phyloP scores from a whole-genome alignment of 2,113 vertebrate species.

The Haliaeetus leucogaster region DNA sequence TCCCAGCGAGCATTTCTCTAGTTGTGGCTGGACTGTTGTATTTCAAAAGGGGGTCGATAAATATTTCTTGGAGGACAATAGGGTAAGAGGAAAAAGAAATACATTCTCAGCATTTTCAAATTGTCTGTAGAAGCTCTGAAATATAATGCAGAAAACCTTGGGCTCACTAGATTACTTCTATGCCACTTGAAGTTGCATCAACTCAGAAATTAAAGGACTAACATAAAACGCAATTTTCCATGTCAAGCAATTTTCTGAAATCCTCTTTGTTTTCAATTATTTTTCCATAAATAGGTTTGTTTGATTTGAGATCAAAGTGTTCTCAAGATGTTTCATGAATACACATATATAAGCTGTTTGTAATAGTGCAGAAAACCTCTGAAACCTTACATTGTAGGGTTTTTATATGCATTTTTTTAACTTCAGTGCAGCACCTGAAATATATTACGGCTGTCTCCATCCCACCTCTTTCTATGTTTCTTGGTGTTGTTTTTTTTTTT shows the following conservation, averaged over 20 bases:
- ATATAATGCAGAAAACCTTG: accelerated
- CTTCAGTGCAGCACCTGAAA: background rate
- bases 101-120: background rate
- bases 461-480: background rate
- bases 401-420: background rate
- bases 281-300: background rate
- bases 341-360: background rate
- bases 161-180: background rate
- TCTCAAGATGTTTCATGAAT: background rate
- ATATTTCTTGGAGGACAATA: background rate
- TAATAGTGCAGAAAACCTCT: background rate
- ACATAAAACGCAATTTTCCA: background rate
- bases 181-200: background rate
- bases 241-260: background rate
- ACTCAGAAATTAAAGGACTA: background rate
- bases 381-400: background rate
- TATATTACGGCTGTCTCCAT: background rate
- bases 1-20: background rate
- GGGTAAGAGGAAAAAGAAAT: background rate
- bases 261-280: background rate
- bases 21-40: background rate
- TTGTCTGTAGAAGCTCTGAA: background rate
- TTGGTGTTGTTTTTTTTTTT: background rate
- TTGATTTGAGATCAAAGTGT: background rate
- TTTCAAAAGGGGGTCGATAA: background rate